phyloP scores from a whole-genome alignment of 2,888 invertebrate genomes.

The Rhopalosiphum nymphaeae region DNA sequence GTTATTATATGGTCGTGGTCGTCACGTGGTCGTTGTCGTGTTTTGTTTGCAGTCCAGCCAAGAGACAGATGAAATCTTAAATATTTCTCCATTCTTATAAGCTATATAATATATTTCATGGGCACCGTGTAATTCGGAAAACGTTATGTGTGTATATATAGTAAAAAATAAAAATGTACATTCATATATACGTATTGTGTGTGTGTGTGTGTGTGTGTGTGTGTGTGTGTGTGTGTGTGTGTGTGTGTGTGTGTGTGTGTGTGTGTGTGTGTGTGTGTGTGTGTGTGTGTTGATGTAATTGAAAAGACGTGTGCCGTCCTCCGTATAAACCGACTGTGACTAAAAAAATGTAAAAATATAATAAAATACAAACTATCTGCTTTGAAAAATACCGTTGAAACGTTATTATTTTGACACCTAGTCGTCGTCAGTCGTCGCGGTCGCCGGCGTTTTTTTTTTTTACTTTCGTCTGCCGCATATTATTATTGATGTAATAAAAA shows the following conservation, averaged over 20 bases:
- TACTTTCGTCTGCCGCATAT: slow-evolving; percentile 1
- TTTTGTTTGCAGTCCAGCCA: not conserved
- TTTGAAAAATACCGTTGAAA: slow-evolving; percentile 43
- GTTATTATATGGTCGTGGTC: not conserved
- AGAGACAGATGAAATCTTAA: not conserved
- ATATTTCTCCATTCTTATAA: slow-evolving; percentile 6
- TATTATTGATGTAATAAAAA: not conserved
- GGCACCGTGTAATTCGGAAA: slow-evolving; percentile 29
- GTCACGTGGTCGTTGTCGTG: not conserved
- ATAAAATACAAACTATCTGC: not conserved
- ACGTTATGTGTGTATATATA: not conserved
- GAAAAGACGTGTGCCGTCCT: slow-evolving; percentile 29
- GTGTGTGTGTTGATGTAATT: not conserved
- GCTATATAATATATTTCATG: not conserved
- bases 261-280: slow-evolving; percentile 10
- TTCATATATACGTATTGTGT: not conserved
- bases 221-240: slow-evolving; percentile 17
- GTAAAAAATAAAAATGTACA: not conserved
- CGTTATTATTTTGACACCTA: slow-evolving; percentile 28
- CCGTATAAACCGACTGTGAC: not conserved
- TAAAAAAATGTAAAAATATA: slow-evolving; percentile 11
- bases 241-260: not conserved
- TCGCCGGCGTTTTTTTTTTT: not conserved
- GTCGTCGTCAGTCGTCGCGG: slow-evolving; percentile 3
- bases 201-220: slow-evolving; percentile 2